Conservation (phyloP, 2,797 vertebrate species). For the Myotis vivesi region DNA sequence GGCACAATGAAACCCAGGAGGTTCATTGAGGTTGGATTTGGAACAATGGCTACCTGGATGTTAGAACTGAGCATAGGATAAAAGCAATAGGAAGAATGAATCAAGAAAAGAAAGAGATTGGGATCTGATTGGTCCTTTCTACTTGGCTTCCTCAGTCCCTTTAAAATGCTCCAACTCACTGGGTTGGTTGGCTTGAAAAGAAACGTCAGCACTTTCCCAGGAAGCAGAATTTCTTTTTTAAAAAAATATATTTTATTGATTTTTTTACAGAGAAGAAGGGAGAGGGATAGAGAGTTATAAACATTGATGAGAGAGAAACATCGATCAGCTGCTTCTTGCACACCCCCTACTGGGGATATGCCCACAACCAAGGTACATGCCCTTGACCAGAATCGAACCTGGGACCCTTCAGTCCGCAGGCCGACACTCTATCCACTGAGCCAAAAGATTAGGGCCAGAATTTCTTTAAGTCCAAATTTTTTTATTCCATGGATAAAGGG, state of each 20-base stretch:
- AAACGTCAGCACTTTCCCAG: not conserved
- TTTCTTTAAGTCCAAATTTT: not conserved
- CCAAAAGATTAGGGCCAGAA: not conserved
- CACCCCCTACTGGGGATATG: too few species aligned
- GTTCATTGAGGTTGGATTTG: not conserved
- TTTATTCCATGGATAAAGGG: conserved; percentile 13
- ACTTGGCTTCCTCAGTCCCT: not conserved
- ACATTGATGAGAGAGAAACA: too few species aligned
- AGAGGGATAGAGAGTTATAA: too few species aligned
- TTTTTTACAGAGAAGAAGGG: too few species aligned
- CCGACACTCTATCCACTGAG: too few species aligned
- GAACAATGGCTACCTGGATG: not conserved
- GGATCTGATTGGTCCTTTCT: not conserved
- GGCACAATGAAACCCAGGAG: not conserved
- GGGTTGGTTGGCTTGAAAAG: not conserved
- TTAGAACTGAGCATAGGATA: not conserved
- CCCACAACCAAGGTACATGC: too few species aligned
- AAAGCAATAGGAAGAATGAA: not conserved
- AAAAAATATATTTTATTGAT: too few species aligned
- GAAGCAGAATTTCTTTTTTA: not conserved
- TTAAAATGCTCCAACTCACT: not conserved
- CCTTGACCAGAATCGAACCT: too few species aligned
- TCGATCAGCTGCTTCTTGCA: too few species aligned
- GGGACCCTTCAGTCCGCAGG: too few species aligned
- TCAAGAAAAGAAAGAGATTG: not conserved